These are phyloP conservation scores for Gonatopus flavifemur DNA, from an alignment of 1,140 invertebrate species.

Conservation along the genomic window DNA sequence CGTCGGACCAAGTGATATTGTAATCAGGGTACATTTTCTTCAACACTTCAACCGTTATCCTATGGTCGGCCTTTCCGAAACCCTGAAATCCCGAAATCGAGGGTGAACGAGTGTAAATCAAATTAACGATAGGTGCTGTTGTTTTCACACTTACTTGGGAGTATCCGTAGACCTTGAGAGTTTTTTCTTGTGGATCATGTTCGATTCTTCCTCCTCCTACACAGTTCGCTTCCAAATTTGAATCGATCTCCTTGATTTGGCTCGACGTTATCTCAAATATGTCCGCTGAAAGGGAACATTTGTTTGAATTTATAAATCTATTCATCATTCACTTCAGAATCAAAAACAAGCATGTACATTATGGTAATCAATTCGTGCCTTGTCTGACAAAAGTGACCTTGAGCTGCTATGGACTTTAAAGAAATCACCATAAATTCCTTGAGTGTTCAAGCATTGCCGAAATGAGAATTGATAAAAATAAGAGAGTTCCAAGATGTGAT, in stretches of 20 bases:
- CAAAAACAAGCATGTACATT: too few species aligned
- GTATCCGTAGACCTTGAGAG: constrained; percentile 83
- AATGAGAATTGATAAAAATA: too few species aligned
- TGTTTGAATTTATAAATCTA: too few species aligned
- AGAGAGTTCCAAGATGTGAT: too few species aligned
- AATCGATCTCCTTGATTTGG: constrained; percentile 52
- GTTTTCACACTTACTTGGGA: constrained; percentile 65
- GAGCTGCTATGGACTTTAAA: too few species aligned
- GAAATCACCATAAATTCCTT: too few species aligned
- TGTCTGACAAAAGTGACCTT: too few species aligned
- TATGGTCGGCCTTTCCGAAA: constrained; percentile 84
- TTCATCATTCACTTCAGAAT: too few species aligned
- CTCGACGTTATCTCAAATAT: constrained; percentile 67
- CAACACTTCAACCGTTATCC: constrained; percentile 70
- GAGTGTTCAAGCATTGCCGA: too few species aligned
- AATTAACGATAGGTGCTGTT: background rate
- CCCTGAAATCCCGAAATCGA: constrained; percentile 59
- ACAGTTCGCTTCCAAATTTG: constrained; percentile 69
- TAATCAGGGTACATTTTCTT: constrained; percentile 76
- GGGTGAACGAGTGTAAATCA: background rate
- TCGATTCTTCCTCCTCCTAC: constrained; percentile 84
- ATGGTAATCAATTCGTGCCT: too few species aligned
- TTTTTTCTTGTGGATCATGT: constrained; percentile 72
- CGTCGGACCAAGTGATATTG: constrained; percentile 75
- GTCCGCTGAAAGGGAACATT: constrained; percentile 66